Evolutionary conservation across 2,888 invertebrate species (phyloP).

Genomic region (Mylabris sibirica): DNA sequence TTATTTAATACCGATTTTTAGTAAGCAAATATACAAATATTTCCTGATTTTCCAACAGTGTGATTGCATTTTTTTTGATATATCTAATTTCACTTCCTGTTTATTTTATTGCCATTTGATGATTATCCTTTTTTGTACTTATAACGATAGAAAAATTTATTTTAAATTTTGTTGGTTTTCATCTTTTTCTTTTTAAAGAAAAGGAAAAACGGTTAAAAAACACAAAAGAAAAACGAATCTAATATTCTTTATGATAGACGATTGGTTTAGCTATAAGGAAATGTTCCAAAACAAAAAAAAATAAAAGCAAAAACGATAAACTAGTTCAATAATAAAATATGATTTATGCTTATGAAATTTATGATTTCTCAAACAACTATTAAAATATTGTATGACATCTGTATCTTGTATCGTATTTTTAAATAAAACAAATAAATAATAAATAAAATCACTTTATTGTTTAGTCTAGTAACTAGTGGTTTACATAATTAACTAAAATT

Average conservation of each 20-base stretch:
- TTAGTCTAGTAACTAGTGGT: slow-evolving; percentile 4
- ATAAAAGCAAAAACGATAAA: slow-evolving; percentile 5
- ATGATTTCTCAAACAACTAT: slow-evolving; percentile 15
- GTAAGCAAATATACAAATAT: slow-evolving; percentile 2
- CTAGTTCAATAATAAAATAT: slow-evolving; percentile 26
- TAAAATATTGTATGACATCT: slow-evolving; percentile 12
- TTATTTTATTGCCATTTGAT: neutral
- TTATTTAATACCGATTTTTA: neutral
- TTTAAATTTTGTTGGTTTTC: neutral
- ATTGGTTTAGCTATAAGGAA: neutral
- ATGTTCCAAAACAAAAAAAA: neutral
- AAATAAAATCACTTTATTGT: slow-evolving; percentile 4
- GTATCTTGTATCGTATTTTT: slow-evolving; percentile 9
- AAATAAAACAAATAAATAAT: neutral
- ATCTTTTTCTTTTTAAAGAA: neutral
- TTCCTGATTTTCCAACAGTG: neutral
- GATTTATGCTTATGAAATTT: slow-evolving; percentile 22
- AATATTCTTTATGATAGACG: neutral
- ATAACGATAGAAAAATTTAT: neutral
- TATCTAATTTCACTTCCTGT: slow-evolving; percentile 6
- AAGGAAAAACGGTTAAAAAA: neutral
- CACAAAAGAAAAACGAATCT: neutral
- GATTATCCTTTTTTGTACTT: neutral
- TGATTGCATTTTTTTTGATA: neutral
- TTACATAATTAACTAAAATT: slow-evolving; percentile 5